Percentiles rank a stretch among this genome's conserved stretches.
Evolutionary conservation across 2,888 invertebrate species (phyloP).

Genomic region (Acanthosepion esculentum): DNA sequence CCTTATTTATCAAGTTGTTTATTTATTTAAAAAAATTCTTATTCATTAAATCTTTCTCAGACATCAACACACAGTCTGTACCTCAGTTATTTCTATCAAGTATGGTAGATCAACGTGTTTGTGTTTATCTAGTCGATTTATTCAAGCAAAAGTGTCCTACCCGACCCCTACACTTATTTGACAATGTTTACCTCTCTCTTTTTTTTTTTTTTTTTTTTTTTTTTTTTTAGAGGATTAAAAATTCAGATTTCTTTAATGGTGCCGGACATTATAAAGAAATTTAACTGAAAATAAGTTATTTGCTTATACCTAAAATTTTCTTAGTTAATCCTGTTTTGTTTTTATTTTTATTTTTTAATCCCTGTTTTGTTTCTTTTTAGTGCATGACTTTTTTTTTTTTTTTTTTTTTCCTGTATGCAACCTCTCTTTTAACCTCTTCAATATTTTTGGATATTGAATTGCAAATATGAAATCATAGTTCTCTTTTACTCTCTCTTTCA

Average conservation of each 20-base stretch:
- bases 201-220: too few species aligned
- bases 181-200: background rate
- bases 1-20: background rate
- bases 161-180: background rate
- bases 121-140: constrained; percentile 15
- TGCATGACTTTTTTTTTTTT: background rate
- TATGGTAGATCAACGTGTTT: background rate
- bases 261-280: background rate
- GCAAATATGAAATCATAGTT: background rate
- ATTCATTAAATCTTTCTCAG: background rate
- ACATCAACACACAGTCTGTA: background rate
- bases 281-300: background rate
- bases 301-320: background rate
- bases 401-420: background rate
- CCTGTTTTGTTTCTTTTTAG: background rate
- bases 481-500: background rate
- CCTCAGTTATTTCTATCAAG: background rate
- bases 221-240: too few species aligned
- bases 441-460: background rate
- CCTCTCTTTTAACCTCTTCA: background rate
- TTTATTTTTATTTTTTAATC: background rate
- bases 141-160: background rate
- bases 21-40: background rate
- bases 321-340: background rate
- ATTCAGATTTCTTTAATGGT: background rate